A percentile compares a stretch with the other conserved stretches of the same genome.
Conservation (phyloP, 2,888 invertebrate species). For the Aproaerema taeniolella region DNA sequence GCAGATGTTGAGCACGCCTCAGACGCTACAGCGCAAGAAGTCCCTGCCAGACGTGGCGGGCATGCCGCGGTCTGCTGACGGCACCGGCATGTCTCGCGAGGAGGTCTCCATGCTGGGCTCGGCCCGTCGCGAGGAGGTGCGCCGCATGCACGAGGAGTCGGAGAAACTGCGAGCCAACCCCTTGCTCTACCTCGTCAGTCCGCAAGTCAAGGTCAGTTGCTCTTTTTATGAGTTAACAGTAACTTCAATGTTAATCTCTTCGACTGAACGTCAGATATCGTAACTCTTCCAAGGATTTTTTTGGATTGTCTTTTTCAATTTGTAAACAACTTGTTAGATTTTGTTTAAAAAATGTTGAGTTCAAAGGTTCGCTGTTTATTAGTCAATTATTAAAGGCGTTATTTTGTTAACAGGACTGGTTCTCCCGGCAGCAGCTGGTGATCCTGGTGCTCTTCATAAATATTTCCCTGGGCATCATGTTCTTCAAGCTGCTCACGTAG, state of each 20-base stretch:
- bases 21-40: constrained; percentile 93
- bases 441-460: constrained; percentile 95
- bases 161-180: constrained; percentile 97
- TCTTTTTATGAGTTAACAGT: no score
- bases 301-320: no score
- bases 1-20: constrained; percentile 87
- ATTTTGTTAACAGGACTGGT: constrained; percentile 88
- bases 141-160: constrained; percentile 92
- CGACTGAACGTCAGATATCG: no score
- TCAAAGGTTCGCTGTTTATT: no score
- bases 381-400: no score
- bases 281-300: no score
- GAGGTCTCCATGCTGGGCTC: constrained; percentile 97
- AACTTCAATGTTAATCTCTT: no score
- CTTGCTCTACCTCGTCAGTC: constrained; percentile 96
- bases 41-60: constrained; percentile 97
- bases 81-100: constrained; percentile 90
- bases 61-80: constrained; percentile 86
- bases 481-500: constrained; percentile 97
- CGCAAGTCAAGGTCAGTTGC: constrained; percentile 94
- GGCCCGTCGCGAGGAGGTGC: constrained; percentile 94
- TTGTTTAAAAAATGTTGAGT: no score
- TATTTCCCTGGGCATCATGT: constrained; percentile 95
- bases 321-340: no score
- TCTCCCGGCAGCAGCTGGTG: constrained; percentile 96